Percentiles rank a stretch among this genome's conserved stretches.
These are phyloP conservation scores for Micoletzkya japonica DNA, from an alignment of 2,888 invertebrate genomes.

Conservation along the genomic window DNA sequence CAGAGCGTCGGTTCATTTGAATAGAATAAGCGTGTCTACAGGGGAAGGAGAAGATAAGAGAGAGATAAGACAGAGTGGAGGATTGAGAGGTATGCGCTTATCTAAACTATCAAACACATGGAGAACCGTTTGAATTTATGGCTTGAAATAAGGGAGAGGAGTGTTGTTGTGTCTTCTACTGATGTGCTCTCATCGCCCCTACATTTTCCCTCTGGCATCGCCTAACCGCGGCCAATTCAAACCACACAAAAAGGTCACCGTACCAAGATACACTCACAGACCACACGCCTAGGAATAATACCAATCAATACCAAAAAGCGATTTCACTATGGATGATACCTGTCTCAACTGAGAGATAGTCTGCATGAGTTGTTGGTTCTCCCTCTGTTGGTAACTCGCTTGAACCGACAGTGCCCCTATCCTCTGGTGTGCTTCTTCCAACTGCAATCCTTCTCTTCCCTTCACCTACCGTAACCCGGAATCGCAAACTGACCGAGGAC, in stretches of 20 bases:
- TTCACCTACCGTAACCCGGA: background rate
- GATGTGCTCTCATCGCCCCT: too few species aligned
- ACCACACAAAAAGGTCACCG: too few species aligned
- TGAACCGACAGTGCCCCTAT: constrained; percentile 23
- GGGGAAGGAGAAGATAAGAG: background rate
- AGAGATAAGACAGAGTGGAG: too few species aligned
- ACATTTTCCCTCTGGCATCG: too few species aligned
- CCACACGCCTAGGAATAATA: background rate
- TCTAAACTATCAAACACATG: too few species aligned
- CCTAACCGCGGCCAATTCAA: too few species aligned
- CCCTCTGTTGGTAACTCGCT: constrained; percentile 13
- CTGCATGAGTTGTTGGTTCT: constrained; percentile 25
- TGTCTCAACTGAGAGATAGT: background rate
- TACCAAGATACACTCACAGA: too few species aligned
- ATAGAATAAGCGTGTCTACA: background rate
- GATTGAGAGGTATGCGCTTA: too few species aligned
- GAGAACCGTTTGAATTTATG: background rate
- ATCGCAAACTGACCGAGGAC: background rate
- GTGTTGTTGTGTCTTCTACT: too few species aligned
- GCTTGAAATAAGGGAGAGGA: background rate
- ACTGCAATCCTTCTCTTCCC: background rate
- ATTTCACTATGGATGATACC: background rate
- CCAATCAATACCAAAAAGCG: background rate
- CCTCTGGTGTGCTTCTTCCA: constrained; percentile 21
- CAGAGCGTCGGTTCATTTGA: constrained; percentile 19